Percentiles rank a stretch among this genome's conserved stretches.
These are phyloP conservation scores for Calidris pugnax DNA, from an alignment of 2,113 vertebrate species.

Conservation along the genomic window DNA sequence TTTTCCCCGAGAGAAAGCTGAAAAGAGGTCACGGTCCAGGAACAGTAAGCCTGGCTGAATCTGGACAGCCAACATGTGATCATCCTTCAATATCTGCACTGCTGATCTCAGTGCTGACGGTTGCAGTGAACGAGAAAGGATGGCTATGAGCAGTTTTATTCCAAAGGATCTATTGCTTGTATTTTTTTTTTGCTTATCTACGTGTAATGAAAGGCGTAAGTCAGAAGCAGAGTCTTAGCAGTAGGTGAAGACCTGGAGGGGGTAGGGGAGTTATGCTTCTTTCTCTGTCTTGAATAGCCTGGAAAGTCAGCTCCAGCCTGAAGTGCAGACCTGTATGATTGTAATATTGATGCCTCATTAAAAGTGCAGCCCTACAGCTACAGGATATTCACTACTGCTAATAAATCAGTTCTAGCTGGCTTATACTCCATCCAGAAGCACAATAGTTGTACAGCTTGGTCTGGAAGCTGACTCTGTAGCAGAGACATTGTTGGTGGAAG, in stretches of 20 bases:
- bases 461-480: neutral
- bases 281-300: neutral
- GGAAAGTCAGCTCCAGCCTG: neutral
- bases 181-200: neutral
- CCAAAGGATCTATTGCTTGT: neutral
- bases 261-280: neutral
- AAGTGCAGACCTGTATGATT: neutral
- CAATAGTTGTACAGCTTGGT: neutral
- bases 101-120: neutral
- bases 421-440: neutral
- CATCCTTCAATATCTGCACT: neutral
- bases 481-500: neutral
- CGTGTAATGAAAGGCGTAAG: neutral
- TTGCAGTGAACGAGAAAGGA: neutral
- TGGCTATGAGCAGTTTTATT: neutral
- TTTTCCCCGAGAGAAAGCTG: neutral
- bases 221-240: neutral
- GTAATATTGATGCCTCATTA: neutral
- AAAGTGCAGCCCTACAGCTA: neutral
- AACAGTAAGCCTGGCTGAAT: neutral
- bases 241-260: neutral
- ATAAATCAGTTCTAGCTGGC: neutral
- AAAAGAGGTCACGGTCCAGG: neutral
- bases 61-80: neutral
- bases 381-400: neutral